These are phyloP conservation scores for Mesorhabditis sp. DNA, from an alignment of 2,888 invertebrate genomes.

Conservation along the genomic window DNA sequence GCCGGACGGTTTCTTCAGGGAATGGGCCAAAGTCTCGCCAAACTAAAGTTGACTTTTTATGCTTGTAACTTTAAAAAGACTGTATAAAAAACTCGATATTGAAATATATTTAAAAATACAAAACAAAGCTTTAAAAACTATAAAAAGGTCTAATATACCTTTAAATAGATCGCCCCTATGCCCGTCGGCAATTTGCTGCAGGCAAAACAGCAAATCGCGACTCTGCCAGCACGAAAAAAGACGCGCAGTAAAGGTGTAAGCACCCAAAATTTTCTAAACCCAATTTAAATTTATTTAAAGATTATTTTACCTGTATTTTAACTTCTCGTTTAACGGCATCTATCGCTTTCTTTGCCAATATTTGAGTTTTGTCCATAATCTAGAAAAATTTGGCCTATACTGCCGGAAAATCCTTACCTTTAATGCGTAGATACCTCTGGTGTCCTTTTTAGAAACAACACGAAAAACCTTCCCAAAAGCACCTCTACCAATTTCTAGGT, in stretches of 20 bases:
- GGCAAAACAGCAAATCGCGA: background rate
- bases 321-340: background rate
- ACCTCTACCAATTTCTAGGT: slow-evolving; percentile 78
- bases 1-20: slow-evolving; percentile 74
- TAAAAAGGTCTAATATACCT: background rate
- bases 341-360: background rate
- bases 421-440: slow-evolving; percentile 73
- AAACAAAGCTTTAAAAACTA: too few species aligned
- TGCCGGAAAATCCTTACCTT: too few species aligned
- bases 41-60: slow-evolving; percentile 76
- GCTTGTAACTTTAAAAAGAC: slow-evolving; percentile 69
- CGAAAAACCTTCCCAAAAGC: slow-evolving; percentile 85
- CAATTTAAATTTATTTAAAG: too few species aligned
- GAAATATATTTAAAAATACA: background rate
- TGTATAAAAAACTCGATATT: background rate
- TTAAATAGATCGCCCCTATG: background rate
- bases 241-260: background rate
- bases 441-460: slow-evolving; percentile 66
- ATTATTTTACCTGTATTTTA: background rate
- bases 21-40: slow-evolving; percentile 73
- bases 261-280: background rate
- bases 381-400: too few species aligned
- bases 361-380: slow-evolving; percentile 60
- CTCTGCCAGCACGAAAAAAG: background rate
- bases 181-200: background rate